Evolutionary conservation across 2,888 invertebrate species (phyloP).

Genomic region (Scaptomyza reducta): DNA sequence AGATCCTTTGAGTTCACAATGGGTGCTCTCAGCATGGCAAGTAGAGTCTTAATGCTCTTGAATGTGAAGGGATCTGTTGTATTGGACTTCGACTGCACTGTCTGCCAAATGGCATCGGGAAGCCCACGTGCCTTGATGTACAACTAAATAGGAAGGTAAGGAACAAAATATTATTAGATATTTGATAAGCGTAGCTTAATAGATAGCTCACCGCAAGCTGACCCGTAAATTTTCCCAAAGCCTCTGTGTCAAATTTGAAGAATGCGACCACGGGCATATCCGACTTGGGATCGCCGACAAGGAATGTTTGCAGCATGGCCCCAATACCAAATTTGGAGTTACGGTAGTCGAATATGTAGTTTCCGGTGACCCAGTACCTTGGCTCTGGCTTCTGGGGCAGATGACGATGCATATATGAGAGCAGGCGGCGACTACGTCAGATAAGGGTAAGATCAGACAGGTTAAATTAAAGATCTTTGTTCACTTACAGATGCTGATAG

Average conservation of each 20-base stretch:
- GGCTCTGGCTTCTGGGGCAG: constrained; percentile 86
- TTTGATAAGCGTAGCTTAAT: not conserved
- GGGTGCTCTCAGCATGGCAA: constrained; percentile 85
- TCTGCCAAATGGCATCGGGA: constrained; percentile 85
- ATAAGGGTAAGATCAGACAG: not conserved
- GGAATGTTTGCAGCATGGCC: constrained; percentile 86
- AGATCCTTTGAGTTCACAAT: constrained; percentile 85
- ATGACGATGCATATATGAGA: constrained; percentile 88
- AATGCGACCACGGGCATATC: constrained; percentile 88
- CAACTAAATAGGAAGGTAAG: constrained; percentile 83
- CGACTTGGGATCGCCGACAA: constrained; percentile 88
- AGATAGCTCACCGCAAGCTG: constrained; percentile 85
- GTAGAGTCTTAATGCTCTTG: constrained; percentile 85
- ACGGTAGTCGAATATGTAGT: constrained; percentile 89
- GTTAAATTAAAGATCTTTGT: not conserved
- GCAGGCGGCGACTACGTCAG: constrained; percentile 86
- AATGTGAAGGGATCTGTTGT: constrained; percentile 85
- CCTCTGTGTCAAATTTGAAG: constrained; percentile 86
- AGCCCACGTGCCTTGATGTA: constrained; percentile 86
- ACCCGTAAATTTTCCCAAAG: constrained; percentile 86
- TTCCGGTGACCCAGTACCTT: constrained; percentile 89
- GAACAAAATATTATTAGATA: not conserved
- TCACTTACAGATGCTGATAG: constrained; percentile 88
- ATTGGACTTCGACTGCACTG: constrained; percentile 82
- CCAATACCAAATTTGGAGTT: constrained; percentile 87